Percentiles rank a stretch among this genome's conserved stretches.
These are phyloP conservation scores for Vicugna pacos DNA, from an alignment of 2,113 vertebrate species.

Conservation along the genomic window DNA sequence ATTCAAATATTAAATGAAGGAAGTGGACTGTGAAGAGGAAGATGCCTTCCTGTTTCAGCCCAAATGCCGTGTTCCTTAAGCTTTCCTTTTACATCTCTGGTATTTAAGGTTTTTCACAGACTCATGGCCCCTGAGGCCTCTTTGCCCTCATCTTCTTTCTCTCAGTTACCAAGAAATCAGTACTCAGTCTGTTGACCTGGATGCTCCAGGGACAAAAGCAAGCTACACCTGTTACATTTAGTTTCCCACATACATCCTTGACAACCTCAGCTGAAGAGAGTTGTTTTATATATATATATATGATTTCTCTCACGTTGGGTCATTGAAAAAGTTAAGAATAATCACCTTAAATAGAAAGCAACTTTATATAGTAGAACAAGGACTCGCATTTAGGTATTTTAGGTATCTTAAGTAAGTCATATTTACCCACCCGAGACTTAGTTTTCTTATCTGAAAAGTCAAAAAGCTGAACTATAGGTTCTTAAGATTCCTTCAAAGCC, in stretches of 20 bases:
- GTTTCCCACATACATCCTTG: neutral
- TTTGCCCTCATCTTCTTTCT: neutral
- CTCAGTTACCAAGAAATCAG: neutral
- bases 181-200: neutral
- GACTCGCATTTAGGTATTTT: neutral
- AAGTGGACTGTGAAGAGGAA: neutral
- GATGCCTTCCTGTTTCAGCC: neutral
- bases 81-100: neutral
- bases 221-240: neutral
- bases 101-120: neutral
- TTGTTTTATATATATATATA: neutral
- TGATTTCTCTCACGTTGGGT: slow-evolving; percentile 43
- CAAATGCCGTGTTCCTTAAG: neutral
- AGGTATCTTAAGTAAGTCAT: neutral
- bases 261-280: neutral
- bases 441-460: slow-evolving; percentile 41
- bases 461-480: neutral
- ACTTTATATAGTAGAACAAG: neutral
- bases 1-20: slow-evolving; percentile 22
- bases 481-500: neutral
- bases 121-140: neutral
- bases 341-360: slow-evolving; percentile 20
- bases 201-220: neutral
- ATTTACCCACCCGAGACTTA: slow-evolving; percentile 11
- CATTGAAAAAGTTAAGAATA: slow-evolving; percentile 55